Evolutionary conservation across 1,140 invertebrate genomes (phyloP).

Genomic region (Hyles euphorbiae): DNA sequence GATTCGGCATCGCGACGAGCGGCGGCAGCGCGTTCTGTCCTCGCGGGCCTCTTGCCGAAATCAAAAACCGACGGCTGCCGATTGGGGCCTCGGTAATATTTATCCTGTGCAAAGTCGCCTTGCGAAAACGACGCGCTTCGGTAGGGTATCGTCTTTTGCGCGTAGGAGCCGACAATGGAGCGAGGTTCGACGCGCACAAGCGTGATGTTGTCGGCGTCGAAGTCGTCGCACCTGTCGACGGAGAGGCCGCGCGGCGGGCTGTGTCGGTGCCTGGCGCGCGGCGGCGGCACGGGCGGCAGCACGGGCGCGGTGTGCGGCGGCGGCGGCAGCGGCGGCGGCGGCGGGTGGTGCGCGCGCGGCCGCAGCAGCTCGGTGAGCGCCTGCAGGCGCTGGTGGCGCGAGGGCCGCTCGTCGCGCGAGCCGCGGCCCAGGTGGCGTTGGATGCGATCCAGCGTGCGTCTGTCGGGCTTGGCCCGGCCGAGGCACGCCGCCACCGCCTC

Average conservation of each 20-base stretch:
- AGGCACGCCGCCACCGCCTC: constrained; percentile 73
- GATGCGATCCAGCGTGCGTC: constrained; percentile 84
- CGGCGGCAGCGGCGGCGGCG: constrained; percentile 48
- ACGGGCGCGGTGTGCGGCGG: constrained; percentile 55
- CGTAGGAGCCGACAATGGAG: constrained; percentile 76
- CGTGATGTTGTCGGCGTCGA: constrained; percentile 63
- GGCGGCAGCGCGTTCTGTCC: constrained; percentile 28
- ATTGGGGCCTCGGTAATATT: constrained; percentile 60
- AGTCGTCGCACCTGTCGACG: constrained; percentile 59
- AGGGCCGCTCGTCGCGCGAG: constrained; percentile 70
- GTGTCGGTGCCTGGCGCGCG: constrained; percentile 49
- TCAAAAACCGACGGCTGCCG: constrained; percentile 61
- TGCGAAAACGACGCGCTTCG: constrained; percentile 90
- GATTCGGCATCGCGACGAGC: constrained; percentile 26
- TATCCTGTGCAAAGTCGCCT: constrained; percentile 80
- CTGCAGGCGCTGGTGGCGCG: constrained; percentile 80
- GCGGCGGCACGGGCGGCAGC: constrained; percentile 58
- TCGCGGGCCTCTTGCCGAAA: constrained; percentile 52
- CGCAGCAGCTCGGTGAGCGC: constrained; percentile 85
- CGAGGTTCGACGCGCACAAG: constrained; percentile 76
- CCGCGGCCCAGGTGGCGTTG: constrained; percentile 85
- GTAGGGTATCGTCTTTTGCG: constrained; percentile 79
- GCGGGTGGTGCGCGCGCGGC: constrained; percentile 50
- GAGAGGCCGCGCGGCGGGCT: constrained; percentile 52
- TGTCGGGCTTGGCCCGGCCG: constrained; percentile 66